A percentile compares a stretch with the other conserved stretches of the same genome.
Conservation (phyloP, 37 sponge, comb jelly and placozoan genomes). For the Ianthella basta region DNA sequence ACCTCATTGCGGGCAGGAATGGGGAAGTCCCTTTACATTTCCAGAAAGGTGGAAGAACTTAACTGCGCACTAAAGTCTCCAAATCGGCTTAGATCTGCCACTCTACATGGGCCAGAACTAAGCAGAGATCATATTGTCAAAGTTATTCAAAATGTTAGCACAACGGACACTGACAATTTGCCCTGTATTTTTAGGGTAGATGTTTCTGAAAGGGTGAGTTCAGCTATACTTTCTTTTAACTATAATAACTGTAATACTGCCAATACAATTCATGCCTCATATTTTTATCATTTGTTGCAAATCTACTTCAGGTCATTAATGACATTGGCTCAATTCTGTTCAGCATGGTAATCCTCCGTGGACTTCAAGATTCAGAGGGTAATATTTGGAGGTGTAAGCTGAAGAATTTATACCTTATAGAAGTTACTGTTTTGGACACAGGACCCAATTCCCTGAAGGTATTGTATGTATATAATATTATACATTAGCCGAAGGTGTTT, state of each 20-base stretch:
- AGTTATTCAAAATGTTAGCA: constrained; percentile 22
- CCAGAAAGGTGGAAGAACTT: constrained; percentile 42
- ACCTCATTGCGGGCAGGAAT: constrained; percentile 65
- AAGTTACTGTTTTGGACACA: constrained; percentile 47
- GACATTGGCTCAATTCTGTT: constrained; percentile 59
- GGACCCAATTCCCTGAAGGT: too few species aligned
- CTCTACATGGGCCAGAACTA: constrained; percentile 67
- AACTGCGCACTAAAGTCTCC: not conserved
- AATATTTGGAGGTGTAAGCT: constrained; percentile 60
- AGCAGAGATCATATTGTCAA: constrained; percentile 49
- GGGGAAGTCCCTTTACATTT: constrained; percentile 75
- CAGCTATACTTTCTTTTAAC: not conserved
- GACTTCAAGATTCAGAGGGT: constrained; percentile 54
- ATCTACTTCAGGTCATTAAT: constrained; percentile 35
- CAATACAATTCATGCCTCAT: too few species aligned
- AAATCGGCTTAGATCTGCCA: constrained; percentile 4
- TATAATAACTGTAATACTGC: not conserved
- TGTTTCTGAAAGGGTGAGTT: constrained; percentile 55
- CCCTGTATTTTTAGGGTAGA: constrained; percentile 53
- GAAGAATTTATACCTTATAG: constrained; percentile 60
- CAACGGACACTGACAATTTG: not conserved
- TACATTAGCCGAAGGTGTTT: not conserved
- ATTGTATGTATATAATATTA: too few species aligned
- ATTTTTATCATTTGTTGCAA: too few species aligned
- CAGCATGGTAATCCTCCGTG: constrained; percentile 50